Base-by-base conservation (phyloP, 2,888 invertebrate species). In the Halocaridina rubra region DNA sequence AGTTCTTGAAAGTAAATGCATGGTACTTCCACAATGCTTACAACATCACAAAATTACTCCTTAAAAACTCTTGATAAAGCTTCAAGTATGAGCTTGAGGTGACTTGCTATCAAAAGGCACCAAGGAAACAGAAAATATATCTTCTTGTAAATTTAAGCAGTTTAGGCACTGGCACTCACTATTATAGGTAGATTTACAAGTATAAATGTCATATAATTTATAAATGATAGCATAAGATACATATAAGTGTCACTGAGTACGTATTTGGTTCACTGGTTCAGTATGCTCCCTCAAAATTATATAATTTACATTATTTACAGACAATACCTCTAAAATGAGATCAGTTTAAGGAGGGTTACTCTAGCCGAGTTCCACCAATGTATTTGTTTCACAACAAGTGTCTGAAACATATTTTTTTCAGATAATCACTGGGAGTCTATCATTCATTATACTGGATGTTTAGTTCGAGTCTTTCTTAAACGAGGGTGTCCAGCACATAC, bases 401-500 rank as follows among this genome's bases (percentile, higher is more conserved):
- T n/a, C n/a, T n/a, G n/a, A n/a, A n/a, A n/a, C n/a, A n/a, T n/a
- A n/a, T n/a, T n/a, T n/a, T n/a, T n/a, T n/a, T n/a, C n/a, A n/a
- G n/a, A n/a, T n/a, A n/a, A n/a, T n/a, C n/a, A n/a, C n/a, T n/a
- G n/a, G n/a, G n/a, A n/a, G n/a, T n/a, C n/a, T n/a, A n/a, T n/a
- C n/a, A n/a, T n/a, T n/a, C n/a, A n/a, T n/a, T n/a, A n/a, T n/a
- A n/a, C n/a, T n/a, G n/a, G n/a, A n/a, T n/a, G n/a, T n/a, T n/a
- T n/a, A n/a, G n/a, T n/a, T n/a, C n/a, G n/a, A n/a, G n/a, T n/a
- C n/a, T 29, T 33, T 29, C 71, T 89, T 89, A 91, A 59, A 91
- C 91, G 3, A 91, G 89, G 16, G 91, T 91, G 88, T 91, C 91
- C 29, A 91, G 88, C 29, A 90, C 90, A 88, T 90, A 90, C 27